Conservation (phyloP, 2,797 vertebrate species). For the Schizopygopsis pylzovi region DNA sequence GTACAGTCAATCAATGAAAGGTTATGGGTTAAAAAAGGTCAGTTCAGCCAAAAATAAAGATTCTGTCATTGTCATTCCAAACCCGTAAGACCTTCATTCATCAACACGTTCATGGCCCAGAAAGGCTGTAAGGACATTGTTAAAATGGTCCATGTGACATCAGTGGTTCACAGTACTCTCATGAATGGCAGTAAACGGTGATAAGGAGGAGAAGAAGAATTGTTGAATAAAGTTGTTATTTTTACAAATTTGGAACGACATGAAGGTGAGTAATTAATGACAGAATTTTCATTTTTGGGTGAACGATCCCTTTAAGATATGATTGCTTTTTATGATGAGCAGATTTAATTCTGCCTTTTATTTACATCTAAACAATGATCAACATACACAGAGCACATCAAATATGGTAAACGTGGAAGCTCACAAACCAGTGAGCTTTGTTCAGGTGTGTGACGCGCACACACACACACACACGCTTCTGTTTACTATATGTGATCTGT, state of each 20-base stretch:
- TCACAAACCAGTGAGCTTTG: background rate
- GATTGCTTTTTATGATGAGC: background rate
- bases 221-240: background rate
- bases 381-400: background rate
- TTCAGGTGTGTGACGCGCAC: background rate
- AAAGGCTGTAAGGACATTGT: background rate
- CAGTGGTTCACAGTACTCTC: background rate
- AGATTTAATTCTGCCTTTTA: background rate
- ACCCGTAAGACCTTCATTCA: background rate
- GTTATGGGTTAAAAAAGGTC: background rate
- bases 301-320: background rate
- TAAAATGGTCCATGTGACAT: background rate
- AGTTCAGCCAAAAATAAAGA: background rate
- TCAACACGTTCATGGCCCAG: background rate
- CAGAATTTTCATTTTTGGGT: background rate
- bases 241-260: background rate
- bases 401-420: background rate
- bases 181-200: no score
- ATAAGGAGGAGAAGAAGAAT: no score
- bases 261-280: background rate
- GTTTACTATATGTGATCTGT: background rate
- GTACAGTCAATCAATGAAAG: background rate
- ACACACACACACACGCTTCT: background rate
- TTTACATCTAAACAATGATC: background rate
- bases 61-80: background rate